These are phyloP conservation scores for Drosophila affinis DNA, from an alignment of 2,888 invertebrate species.

Conservation along the genomic window DNA sequence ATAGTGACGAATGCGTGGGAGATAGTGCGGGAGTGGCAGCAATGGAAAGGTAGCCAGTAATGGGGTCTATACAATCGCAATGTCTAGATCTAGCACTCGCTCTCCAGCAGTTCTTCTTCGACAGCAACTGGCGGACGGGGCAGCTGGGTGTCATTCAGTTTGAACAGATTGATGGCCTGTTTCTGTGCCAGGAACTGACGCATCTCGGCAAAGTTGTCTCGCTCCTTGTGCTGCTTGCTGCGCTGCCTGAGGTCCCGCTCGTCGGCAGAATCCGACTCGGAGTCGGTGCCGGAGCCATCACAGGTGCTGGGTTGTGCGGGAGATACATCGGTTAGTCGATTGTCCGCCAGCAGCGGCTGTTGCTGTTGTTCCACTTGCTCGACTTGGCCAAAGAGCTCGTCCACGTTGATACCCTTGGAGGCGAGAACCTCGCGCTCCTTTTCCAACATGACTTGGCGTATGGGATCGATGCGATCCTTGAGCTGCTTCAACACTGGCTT, in stretches of 20 bases:
- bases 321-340: constrained; percentile 45
- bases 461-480: constrained; percentile 83
- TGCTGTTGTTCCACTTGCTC: constrained; percentile 27
- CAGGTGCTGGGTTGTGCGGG: constrained; percentile 27
- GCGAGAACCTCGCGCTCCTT: constrained; percentile 82
- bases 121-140: constrained; percentile 48
- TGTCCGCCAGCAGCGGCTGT: constrained; percentile 50
- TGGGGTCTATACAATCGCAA: constrained; percentile 21
- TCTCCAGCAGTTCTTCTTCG: constrained; percentile 79
- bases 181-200: constrained; percentile 82
- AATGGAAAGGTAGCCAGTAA: background rate
- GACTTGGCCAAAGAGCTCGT: constrained; percentile 73
- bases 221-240: constrained; percentile 76
- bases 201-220: constrained; percentile 83
- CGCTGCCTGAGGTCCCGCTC: constrained; percentile 65
- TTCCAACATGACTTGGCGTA: constrained; percentile 82
- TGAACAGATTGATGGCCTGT: constrained; percentile 81
- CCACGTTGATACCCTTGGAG: constrained; percentile 83
- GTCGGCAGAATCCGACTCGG: constrained; percentile 74
- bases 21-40: constrained; percentile 37
- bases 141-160: constrained; percentile 54
- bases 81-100: constrained; percentile 67
- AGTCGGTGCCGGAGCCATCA: constrained; percentile 34
- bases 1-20: constrained; percentile 26
- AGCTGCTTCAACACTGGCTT: constrained; percentile 83